phyloP scores from a whole-genome alignment of 2,113 vertebrate genomes.

The Picathartes gymnocephalus region DNA sequence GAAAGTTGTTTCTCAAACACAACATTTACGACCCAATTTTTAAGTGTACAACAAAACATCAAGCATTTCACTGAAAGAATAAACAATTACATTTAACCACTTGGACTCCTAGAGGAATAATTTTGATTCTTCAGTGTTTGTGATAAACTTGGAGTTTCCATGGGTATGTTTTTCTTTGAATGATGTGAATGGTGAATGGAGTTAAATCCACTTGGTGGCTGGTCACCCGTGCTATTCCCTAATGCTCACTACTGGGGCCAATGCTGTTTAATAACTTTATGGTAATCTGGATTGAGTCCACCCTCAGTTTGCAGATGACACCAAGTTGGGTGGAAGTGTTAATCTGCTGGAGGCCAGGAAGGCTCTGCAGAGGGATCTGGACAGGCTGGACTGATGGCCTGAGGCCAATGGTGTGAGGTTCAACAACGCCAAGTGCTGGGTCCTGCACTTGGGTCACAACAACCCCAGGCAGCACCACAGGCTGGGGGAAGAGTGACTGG shows the following conservation, averaged over 20 bases:
- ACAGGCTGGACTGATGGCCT: not conserved
- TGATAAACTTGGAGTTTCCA: not conserved
- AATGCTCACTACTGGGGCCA: not conserved
- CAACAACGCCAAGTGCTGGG: rapidly evolving
- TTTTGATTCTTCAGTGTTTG: not conserved
- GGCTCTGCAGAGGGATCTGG: not conserved
- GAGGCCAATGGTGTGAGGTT: not conserved
- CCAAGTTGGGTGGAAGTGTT: not conserved
- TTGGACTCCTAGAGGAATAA: not conserved
- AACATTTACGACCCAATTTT: not conserved
- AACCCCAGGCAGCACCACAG: not conserved
- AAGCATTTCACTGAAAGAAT: not conserved
- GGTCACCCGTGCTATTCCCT: not conserved
- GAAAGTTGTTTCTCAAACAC: not conserved
- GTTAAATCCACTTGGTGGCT: not conserved
- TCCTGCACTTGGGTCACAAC: not conserved
- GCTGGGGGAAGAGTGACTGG: not conserved
- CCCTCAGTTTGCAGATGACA: not conserved
- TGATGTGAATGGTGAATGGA: not conserved
- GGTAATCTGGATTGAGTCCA: not conserved
- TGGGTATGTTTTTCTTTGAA: not conserved
- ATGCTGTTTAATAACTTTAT: not conserved
- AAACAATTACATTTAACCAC: not conserved
- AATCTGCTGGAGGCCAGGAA: not conserved
- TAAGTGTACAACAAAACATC: not conserved